Evolutionary conservation across 2,113 vertebrate species (phyloP).

Genomic region (Pomatostomus ruficeps): DNA sequence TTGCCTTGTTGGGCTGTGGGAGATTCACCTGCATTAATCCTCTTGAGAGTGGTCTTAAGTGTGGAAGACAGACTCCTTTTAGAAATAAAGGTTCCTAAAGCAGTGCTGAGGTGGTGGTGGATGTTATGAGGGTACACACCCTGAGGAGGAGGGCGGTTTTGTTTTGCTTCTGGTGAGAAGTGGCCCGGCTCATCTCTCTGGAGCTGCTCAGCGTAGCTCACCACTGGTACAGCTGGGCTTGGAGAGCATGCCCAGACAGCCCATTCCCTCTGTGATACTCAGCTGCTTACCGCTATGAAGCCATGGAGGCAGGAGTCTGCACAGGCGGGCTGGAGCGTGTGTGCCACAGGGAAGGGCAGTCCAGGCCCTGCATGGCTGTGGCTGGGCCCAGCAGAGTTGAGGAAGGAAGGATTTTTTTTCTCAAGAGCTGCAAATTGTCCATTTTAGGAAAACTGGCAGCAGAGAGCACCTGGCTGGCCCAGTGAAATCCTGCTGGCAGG

Average conservation of each 20-base stretch:
- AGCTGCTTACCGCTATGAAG: background rate
- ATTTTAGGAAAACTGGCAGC: background rate
- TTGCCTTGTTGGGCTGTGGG: background rate
- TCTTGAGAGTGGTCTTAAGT: background rate
- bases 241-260: background rate
- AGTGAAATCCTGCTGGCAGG: background rate
- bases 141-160: background rate
- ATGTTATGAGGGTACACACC: background rate
- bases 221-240: rapidly evolving
- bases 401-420: background rate
- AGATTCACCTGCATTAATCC: background rate
- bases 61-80: background rate
- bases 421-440: background rate
- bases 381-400: background rate
- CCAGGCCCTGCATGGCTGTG: background rate
- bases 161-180: background rate
- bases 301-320: background rate
- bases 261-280: background rate
- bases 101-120: background rate
- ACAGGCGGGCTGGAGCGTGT: rapidly evolving
- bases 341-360: background rate
- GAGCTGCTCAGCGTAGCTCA: background rate
- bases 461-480: background rate
- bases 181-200: background rate
- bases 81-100: slow-evolving; percentile 51